Evolutionary conservation across 2,888 invertebrate species (phyloP), one percentile per base, ranked within the genome.

Genomic region (Meteorus colon): DNA sequence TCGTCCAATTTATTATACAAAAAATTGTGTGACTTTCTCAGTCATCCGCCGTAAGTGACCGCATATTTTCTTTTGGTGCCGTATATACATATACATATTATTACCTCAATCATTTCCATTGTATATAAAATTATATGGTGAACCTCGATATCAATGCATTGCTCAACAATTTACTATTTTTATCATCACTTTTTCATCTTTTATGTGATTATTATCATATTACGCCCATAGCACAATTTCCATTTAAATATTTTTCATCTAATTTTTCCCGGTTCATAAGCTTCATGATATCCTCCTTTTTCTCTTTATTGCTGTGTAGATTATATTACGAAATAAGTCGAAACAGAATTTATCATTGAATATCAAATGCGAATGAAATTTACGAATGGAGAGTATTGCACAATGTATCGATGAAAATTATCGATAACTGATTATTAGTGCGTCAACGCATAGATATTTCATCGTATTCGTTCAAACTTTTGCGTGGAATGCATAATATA

Each of bases 21-120:
- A 77, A 79, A 67, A 77, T 51, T 76, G 65, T 68, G 66, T 72
- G 59, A 59, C 34, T 29, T 31, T 31, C 34, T 76, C 72, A 51
- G 76, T 80, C 74, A 79, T 75, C 74, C 77, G 77, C 86, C 86
- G 89, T 89, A 89, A 89, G 89, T 89, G 86, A 87, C 85, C 73
- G 76, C 75, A 59, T 73, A 73, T 62, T 75, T 73, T 75, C 19
- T 62, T 24, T 60, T 27, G 14, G 41, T 12, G 62, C 41, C 29
- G 29, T 51, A 51, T 29, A n/a, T 68, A n/a, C 29, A 51, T 29
- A 55, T n/a, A 29, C n/a, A 34, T 34, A 34, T 8, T 34, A 34
- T 34, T 34, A 34, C 34, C n/a, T 48, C n/a, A 24, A 48, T 48
- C 16, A 48, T 48, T 48, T n/a, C 16, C 48, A 48, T 48, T 48